Percentiles rank a stretch among this genome's conserved stretches.
These are phyloP conservation scores for Benthosema pterotum DNA, from an alignment of 2,797 vertebrate species.

Conservation along the genomic window DNA sequence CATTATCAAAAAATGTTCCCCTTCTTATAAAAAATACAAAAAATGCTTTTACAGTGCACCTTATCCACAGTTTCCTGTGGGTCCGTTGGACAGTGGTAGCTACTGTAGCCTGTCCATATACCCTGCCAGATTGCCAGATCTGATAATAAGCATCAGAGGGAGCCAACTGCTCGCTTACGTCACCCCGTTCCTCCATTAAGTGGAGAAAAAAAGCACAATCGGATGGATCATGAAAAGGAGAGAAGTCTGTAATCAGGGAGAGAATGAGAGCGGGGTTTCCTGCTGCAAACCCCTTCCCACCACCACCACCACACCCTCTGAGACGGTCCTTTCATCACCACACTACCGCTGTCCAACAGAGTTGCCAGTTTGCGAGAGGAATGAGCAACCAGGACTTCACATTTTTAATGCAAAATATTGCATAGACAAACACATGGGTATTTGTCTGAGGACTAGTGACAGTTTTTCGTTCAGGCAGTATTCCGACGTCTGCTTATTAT, in stretches of 20 bases:
- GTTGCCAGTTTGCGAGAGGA: no score
- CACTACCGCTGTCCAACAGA: constrained; percentile 13
- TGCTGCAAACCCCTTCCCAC: constrained; percentile 14
- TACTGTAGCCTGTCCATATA: background rate
- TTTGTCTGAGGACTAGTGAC: no score
- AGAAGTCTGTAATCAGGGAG: constrained; percentile 45
- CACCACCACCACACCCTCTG: constrained; percentile 16
- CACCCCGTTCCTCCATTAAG: constrained; percentile 30
- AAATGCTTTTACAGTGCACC: constrained; percentile 19
- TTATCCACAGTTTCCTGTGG: constrained; percentile 25
- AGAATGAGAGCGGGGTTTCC: constrained; percentile 41
- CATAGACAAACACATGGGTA: no score
- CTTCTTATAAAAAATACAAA: constrained; percentile 19
- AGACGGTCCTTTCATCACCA: constrained; percentile 42
- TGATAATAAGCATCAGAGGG: constrained; percentile 42
- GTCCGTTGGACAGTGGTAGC: constrained; percentile 13
- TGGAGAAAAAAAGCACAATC: constrained; percentile 39
- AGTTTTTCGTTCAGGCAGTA: no score
- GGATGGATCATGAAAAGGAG: constrained; percentile 42
- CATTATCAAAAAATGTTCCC: background rate
- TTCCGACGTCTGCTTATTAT: no score
- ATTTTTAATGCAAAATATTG: no score
- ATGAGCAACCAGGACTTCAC: no score
- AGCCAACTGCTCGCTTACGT: constrained; percentile 33
- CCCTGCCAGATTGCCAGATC: constrained; percentile 45